phyloP scores from a whole-genome alignment of 1,140 invertebrate genomes.

The Colletes latitarsis region DNA sequence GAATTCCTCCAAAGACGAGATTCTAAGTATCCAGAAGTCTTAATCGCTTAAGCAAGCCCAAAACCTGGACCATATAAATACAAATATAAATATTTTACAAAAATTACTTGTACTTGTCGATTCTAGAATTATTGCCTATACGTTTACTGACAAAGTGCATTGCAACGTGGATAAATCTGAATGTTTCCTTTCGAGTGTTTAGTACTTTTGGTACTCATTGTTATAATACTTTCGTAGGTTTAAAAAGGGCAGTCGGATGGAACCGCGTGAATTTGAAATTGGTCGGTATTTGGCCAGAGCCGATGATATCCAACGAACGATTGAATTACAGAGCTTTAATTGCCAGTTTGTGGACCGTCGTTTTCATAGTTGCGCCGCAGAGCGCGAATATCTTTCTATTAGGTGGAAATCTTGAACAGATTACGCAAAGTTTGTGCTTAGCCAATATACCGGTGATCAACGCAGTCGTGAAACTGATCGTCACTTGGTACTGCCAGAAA shows the following conservation, averaged over 20 bases:
- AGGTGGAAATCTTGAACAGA: slow-evolving; percentile 31
- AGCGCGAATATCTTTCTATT: slow-evolving; percentile 37
- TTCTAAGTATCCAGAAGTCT: too few species aligned
- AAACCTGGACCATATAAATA: too few species aligned
- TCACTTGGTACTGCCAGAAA: slow-evolving; percentile 34
- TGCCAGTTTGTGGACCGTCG: neutral
- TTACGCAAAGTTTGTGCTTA: slow-evolving; percentile 42
- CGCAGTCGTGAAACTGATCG: slow-evolving; percentile 46
- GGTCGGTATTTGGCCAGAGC: slow-evolving; percentile 49
- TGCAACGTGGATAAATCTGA: too few species aligned
- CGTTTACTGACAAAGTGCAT: too few species aligned
- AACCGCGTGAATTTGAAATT: slow-evolving; percentile 42
- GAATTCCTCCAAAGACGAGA: neutral
- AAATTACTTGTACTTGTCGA: too few species aligned
- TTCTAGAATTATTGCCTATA: too few species aligned
- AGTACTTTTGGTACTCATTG: too few species aligned
- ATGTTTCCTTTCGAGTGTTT: too few species aligned
- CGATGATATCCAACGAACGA: neutral
- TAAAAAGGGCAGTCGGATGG: slow-evolving; percentile 48
- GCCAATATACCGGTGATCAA: slow-evolving; percentile 46
- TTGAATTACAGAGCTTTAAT: slow-evolving; percentile 4
- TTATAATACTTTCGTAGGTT: neutral
- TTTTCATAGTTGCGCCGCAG: slow-evolving; percentile 36
- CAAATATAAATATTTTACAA: too few species aligned
- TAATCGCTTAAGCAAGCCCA: too few species aligned